Base-by-base conservation (phyloP, 2,797 vertebrate genomes). In the Crax fasciolata region DNA sequence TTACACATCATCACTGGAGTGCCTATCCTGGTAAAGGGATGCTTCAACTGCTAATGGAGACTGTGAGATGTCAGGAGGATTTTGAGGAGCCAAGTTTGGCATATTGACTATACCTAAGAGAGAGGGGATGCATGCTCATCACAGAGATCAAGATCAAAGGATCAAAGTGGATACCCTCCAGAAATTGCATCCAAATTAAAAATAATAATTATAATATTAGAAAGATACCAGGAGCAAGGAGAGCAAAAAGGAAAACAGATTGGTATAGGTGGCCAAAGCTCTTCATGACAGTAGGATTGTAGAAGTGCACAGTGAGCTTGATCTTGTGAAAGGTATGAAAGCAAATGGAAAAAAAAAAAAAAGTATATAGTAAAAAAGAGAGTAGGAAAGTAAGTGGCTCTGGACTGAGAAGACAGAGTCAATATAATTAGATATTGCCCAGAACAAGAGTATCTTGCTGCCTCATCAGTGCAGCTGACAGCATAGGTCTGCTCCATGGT, bases 1-100 rank as follows among this genome's bases (percentile, higher is more conserved):
- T 6, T 66, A 51, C 85, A 85, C 59, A 35, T 30, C 65, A 76
- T 8, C 0, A 0, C 5, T 1, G 0, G 20, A 16, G 3, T 30
- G 11, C 21, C 46, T 61, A 27, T 4, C 7, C 10, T 20, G 1
- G 0, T 25, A 25, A 84, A 5, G 6, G 3, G 7, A 5, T 16
- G 13, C 17, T 70, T 89, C 2, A 0, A n/a, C 23, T 77, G 25
- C 39, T 83, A 15, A 25, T 43, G 21, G 35, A 77, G 23, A 20
- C 39, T 62, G 4, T 39, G 39, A 85, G 6, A 24, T 17, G 35
- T n/a, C 25, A 72, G 14, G 32, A 66, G 8, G 62, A 54, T 54
- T 91, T 82, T 79, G 35, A 76, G 59, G 55, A 87, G 20, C 5
- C 15, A 23, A 19, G 11, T 28, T 21, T 48, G 32, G 14, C 4